Conservation (phyloP, 2,888 invertebrate genomes). For the Ornithoptera alexandrae region DNA sequence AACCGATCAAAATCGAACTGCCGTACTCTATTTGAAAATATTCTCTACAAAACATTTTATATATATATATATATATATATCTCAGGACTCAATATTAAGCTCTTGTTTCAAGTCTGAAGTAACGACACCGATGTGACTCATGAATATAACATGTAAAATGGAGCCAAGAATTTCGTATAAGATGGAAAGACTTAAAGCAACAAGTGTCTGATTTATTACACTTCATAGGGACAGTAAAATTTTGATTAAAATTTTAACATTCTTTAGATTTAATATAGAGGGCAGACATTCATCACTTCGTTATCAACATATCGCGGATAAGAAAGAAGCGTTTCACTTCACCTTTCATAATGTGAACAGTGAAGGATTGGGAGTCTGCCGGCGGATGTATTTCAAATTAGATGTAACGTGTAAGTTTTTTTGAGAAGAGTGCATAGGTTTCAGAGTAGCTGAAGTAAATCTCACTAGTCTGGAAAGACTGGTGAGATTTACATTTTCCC, state of each 20-base stretch:
- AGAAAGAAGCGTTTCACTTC: too few relatives aligned
- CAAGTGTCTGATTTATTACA: constrained; percentile 10
- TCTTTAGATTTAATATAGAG: not conserved
- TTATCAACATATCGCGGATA: too few relatives aligned
- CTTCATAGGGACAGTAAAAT: not conserved
- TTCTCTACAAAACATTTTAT: constrained; percentile 1
- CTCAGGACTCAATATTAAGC: not conserved
- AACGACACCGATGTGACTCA: not conserved
- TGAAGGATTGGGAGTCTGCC: too few relatives aligned
- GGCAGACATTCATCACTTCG: too few relatives aligned
- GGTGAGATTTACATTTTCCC: too few relatives aligned
- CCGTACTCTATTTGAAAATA: constrained; percentile 10
- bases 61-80: not conserved
- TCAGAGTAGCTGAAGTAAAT: too few relatives aligned
- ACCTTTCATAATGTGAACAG: too few relatives aligned
- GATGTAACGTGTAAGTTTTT: too few relatives aligned
- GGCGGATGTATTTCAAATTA: too few relatives aligned
- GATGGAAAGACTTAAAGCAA: constrained; percentile 17
- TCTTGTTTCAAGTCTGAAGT: constrained; percentile 2
- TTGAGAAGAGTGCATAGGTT: too few relatives aligned
- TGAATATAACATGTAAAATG: constrained; percentile 12
- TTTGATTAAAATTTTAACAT: not conserved
- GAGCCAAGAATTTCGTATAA: constrained; percentile 1
- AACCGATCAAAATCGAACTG: constrained; percentile 13
- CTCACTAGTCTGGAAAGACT: too few relatives aligned